phyloP scores from a whole-genome alignment of 2,797 vertebrate species.

The Oryzias sinensis region DNA sequence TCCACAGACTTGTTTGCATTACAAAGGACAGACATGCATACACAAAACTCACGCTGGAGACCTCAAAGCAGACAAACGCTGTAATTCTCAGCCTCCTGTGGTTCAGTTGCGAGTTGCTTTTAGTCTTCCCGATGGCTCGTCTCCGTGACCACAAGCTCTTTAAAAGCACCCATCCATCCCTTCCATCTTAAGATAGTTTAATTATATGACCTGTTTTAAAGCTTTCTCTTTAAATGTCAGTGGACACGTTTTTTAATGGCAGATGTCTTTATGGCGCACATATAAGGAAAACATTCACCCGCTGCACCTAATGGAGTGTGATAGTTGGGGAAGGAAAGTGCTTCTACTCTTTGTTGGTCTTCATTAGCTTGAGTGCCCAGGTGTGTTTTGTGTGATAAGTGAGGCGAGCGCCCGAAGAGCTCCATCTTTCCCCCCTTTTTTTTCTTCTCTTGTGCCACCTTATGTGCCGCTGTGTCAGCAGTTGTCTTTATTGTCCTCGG shows the following conservation, averaged over 20 bases:
- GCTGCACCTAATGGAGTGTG: slow-evolving; percentile 29
- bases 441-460: slow-evolving; percentile 4
- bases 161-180: slow-evolving; percentile 38
- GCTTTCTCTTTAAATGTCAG: slow-evolving; percentile 54
- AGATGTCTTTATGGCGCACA: slow-evolving; percentile 33
- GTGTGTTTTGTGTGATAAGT: slow-evolving; percentile 52
- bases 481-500: slow-evolving; percentile 27
- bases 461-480: slow-evolving; percentile 7
- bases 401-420: slow-evolving; percentile 36
- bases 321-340: slow-evolving; percentile 21
- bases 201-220: slow-evolving; percentile 47
- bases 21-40: no score
- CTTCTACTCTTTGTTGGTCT: slow-evolving; percentile 29
- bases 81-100: slow-evolving; percentile 1
- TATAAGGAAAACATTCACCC: slow-evolving; percentile 13
- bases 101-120: neutral
- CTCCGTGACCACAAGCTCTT: slow-evolving; percentile 27
- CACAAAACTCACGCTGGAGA: slow-evolving; percentile 3
- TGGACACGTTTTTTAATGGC: slow-evolving; percentile 37
- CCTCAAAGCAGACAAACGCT: slow-evolving; percentile 3
- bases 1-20: no score
- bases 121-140: slow-evolving; percentile 32
- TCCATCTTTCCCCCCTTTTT: slow-evolving; percentile 19
- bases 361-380: slow-evolving; percentile 59
- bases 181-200: slow-evolving; percentile 33